A percentile compares a stretch with the other conserved stretches of the same genome.
phyloP scores from a whole-genome alignment of 2,113 vertebrate species.

The Perccottus glenii region DNA sequence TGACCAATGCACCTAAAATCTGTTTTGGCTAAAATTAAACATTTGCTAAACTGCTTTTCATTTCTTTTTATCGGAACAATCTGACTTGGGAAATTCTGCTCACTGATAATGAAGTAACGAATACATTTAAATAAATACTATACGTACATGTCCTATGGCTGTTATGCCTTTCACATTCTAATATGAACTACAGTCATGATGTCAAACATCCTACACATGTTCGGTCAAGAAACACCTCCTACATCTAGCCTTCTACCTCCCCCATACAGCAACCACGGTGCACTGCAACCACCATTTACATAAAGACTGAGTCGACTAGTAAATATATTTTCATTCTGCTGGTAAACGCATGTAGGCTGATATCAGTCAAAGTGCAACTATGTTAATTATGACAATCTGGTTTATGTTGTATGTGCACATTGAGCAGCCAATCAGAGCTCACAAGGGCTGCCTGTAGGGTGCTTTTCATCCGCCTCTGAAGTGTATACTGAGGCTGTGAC shows the following conservation, averaged over 20 bases:
- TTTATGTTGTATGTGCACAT: neutral
- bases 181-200: neutral
- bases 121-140: too few species aligned
- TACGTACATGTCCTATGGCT: slow-evolving; percentile 28
- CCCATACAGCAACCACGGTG: neutral
- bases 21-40: too few species aligned
- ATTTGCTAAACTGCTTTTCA: too few species aligned
- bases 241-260: slow-evolving; percentile 42
- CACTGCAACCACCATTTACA: slow-evolving; percentile 52
- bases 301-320: slow-evolving; percentile 16
- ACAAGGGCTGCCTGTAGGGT: neutral
- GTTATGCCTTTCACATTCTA: slow-evolving; percentile 20
- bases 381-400: neutral
- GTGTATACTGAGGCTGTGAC: neutral
- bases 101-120: too few species aligned
- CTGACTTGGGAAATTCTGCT: too few species aligned
- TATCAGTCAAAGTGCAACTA: slow-evolving; percentile 27
- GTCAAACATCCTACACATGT: slow-evolving; percentile 21
- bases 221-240: slow-evolving; percentile 43
- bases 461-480: slow-evolving; percentile 14
- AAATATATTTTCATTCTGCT: slow-evolving; percentile 28
- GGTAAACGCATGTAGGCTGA: slow-evolving; percentile 54
- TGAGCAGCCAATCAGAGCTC: neutral
- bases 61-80: too few species aligned
- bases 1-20: too few species aligned